These are phyloP conservation scores for Lucinisca nassula DNA, from an alignment of 2,888 invertebrate species.

Conservation along the genomic window DNA sequence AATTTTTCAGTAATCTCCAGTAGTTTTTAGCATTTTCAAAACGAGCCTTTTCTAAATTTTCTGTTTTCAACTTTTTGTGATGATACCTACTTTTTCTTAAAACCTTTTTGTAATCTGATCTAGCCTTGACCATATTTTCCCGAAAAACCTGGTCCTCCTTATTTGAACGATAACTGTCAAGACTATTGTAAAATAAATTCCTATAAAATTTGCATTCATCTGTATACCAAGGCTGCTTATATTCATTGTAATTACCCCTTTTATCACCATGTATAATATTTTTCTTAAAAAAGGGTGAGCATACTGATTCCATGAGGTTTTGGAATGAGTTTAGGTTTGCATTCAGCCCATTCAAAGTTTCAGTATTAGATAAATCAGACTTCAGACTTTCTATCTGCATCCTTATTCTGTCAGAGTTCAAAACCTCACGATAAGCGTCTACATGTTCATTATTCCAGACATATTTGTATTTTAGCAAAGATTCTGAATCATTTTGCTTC, in stretches of 20 bases:
- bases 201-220: conserved; percentile 11
- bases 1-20: not conserved
- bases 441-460: conserved; percentile 7
- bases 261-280: not conserved
- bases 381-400: not conserved
- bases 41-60: conserved; percentile 3
- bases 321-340: not conserved
- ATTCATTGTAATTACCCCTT: not conserved
- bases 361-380: not conserved
- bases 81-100: not conserved
- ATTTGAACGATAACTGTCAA: not conserved
- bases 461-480: not conserved
- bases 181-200: not conserved
- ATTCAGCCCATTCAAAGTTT: not conserved
- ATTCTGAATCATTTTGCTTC: not conserved
- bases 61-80: conserved; percentile 2
- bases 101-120: conserved; percentile 14
- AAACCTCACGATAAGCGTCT: not conserved
- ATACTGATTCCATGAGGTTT: not conserved
- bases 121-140: not conserved
- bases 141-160: not conserved
- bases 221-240: conserved; percentile 14
- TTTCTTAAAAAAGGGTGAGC: not conserved
- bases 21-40: conserved; percentile 30
- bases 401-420: not conserved